phyloP scores from a whole-genome alignment of 2,113 vertebrate species.

The Anguilla japonica region DNA sequence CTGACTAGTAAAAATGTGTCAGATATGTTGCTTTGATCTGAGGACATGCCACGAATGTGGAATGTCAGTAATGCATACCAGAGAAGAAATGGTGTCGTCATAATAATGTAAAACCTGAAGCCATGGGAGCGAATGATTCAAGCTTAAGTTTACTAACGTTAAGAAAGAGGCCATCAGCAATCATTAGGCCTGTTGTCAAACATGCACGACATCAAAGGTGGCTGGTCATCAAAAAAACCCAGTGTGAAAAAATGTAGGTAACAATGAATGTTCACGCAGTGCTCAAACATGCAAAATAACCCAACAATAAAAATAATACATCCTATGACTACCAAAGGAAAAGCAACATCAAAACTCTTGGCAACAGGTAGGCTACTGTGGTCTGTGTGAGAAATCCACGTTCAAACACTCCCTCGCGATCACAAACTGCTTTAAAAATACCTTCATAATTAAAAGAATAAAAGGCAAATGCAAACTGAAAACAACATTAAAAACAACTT shows the following conservation, averaged over 20 bases:
- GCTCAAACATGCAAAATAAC: neutral
- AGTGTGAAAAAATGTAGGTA: neutral
- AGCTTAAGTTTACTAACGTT: neutral
- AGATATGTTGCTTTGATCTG: neutral
- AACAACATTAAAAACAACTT: neutral
- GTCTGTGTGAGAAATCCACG: neutral
- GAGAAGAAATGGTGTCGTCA: neutral
- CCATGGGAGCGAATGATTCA: neutral
- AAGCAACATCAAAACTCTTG: neutral
- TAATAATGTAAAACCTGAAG: neutral
- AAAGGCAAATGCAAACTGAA: slow-evolving; percentile 3
- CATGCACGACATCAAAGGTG: neutral
- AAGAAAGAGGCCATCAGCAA: neutral
- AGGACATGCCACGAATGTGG: neutral
- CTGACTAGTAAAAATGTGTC: neutral
- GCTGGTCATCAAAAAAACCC: neutral
- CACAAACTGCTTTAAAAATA: neutral
- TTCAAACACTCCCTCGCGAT: neutral
- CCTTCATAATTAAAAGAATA: slow-evolving; percentile 1
- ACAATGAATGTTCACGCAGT: neutral
- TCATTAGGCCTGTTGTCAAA: neutral
- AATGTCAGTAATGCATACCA: neutral
- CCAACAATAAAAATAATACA: neutral
- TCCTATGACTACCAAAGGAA: neutral
- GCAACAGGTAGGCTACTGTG: neutral